A percentile compares a stretch with the other conserved stretches of the same genome.
Conservation (phyloP, 1,140 invertebrate species). For the Nomia melanderi region DNA sequence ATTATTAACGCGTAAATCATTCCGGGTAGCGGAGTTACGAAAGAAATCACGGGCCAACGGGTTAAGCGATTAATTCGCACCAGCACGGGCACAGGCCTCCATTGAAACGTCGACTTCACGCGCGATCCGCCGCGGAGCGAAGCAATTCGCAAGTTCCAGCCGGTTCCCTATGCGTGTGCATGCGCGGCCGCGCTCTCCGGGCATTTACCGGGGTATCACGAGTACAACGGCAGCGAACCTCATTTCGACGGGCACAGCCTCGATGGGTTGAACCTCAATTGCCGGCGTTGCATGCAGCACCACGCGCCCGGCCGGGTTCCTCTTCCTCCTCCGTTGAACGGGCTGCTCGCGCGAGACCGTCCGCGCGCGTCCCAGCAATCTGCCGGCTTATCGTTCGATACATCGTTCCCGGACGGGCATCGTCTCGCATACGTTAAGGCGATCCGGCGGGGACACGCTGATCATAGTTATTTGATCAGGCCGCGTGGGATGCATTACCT, state of each 20-base stretch:
- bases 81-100: neutral
- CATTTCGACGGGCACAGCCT: neutral
- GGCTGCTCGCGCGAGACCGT: neutral
- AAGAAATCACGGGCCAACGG: no score
- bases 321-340: neutral
- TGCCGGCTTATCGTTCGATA: constrained; percentile 34
- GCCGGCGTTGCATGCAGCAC: constrained; percentile 12
- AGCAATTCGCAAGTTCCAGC: constrained; percentile 13
- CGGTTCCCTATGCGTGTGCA: neutral
- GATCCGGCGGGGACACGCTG: constrained; percentile 9
- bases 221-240: neutral
- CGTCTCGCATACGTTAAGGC: constrained; percentile 29
- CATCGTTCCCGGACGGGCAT: constrained; percentile 5
- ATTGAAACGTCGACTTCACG: neutral
- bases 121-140: neutral
- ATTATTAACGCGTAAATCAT: no score
- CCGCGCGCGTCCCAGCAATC: constrained; percentile 15
- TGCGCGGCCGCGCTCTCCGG: neutral
- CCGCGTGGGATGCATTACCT: neutral
- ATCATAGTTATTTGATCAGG: constrained; percentile 22
- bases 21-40: no score
- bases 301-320: constrained; percentile 2
- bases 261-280: constrained; percentile 19
- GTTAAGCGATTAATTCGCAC: constrained; percentile 1
- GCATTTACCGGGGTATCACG: neutral